phyloP scores from a whole-genome alignment of 2,888 invertebrate genomes.

The Lithosia quadra region DNA sequence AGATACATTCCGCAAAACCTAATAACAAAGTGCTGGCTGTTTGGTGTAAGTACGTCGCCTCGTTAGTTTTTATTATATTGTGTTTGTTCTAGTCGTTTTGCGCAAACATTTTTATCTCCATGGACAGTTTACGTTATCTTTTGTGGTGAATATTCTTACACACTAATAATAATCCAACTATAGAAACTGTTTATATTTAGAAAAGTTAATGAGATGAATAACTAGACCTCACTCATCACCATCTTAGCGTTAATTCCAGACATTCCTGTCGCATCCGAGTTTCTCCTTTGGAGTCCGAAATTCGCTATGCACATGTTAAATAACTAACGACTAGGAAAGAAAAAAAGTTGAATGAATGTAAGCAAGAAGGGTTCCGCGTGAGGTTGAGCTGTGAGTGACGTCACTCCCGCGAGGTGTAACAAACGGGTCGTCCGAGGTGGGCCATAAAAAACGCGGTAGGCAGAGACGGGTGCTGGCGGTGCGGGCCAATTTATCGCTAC shows the following conservation, averaged over 20 bases:
- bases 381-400: constrained; percentile 27
- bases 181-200: too few relatives aligned
- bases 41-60: constrained; percentile 20
- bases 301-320: background rate
- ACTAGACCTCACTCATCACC: too few relatives aligned
- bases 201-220: too few relatives aligned
- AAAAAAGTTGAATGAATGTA: background rate
- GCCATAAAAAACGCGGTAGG: constrained; percentile 40
- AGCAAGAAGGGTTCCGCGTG: constrained; percentile 5
- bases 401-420: constrained; percentile 36
- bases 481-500: constrained; percentile 61
- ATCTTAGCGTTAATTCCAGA: too few relatives aligned
- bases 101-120: background rate
- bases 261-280: too few relatives aligned
- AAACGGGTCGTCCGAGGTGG: constrained; percentile 37
- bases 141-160: too few relatives aligned
- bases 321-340: background rate
- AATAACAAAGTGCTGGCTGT: constrained; percentile 33
- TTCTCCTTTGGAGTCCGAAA: too few relatives aligned
- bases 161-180: too few relatives aligned
- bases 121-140: background rate
- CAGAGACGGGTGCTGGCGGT: constrained; percentile 23
- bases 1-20: constrained; percentile 34
- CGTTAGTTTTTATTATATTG: background rate
- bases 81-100: background rate